A percentile compares a stretch with the other conserved stretches of the same genome.
Evolutionary conservation across 2,113 vertebrate genomes (phyloP).

Genomic region (Carassius auratus): DNA sequence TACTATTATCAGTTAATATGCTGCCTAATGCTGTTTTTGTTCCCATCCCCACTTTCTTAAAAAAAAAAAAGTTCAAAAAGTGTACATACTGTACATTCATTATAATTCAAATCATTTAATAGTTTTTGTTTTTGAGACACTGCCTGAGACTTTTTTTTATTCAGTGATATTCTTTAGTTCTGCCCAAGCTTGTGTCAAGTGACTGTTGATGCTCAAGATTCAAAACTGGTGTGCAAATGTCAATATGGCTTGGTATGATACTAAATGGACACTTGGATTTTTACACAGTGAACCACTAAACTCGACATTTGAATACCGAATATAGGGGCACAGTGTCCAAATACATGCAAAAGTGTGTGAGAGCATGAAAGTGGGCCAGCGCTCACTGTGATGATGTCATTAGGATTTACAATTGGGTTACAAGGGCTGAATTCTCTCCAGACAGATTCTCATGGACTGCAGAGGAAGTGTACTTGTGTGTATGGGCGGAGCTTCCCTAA

Average conservation of each 20-base stretch:
- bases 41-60: too few species aligned
- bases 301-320: neutral
- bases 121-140: neutral
- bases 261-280: neutral
- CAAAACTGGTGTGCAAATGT: neutral
- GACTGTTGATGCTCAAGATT: neutral
- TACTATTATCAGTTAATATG: too few species aligned
- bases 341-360: neutral
- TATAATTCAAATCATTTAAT: neutral
- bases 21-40: too few species aligned
- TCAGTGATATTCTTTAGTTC: neutral
- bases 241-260: neutral
- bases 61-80: too few species aligned
- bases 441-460: neutral
- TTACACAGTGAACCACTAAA: neutral
- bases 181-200: neutral
- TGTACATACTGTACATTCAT: neutral
- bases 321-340: neutral
- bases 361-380: slow-evolving; percentile 46
- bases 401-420: slow-evolving; percentile 16
- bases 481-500: neutral
- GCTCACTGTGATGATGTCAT: slow-evolving; percentile 26
- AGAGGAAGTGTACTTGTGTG: slow-evolving; percentile 13
- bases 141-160: neutral
- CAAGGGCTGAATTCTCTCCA: slow-evolving; percentile 5